A percentile compares a stretch with the other conserved stretches of the same genome.
Evolutionary conservation across 1,140 invertebrate genomes (phyloP).

Genomic region (Caenorhabditis tropicalis): DNA sequence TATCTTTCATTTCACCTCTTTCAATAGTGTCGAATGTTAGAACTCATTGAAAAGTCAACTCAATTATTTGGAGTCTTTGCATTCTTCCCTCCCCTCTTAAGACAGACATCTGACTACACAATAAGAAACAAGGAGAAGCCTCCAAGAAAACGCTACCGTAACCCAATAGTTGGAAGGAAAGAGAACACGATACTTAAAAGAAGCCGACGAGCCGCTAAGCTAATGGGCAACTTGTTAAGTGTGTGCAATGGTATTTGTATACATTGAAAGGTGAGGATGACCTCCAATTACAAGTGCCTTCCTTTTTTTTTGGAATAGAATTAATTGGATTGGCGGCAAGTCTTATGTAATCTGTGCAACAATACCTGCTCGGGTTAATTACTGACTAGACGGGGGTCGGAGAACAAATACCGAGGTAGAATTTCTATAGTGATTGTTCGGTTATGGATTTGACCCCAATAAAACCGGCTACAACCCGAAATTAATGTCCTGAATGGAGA

Average conservation of each 20-base stretch:
- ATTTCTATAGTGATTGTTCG: conserved; percentile 26
- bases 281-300: not conserved
- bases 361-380: conserved; percentile 22
- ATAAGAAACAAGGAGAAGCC: conserved; percentile 28
- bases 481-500: no score
- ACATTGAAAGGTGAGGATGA: conserved; percentile 33
- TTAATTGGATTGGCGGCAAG: conserved; percentile 34
- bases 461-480: no score
- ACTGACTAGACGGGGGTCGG: not conserved
- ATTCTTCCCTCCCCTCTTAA: no score
- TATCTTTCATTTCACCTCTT: conserved; percentile 32
- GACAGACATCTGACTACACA: conserved; percentile 37
- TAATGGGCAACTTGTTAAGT: conserved; percentile 39
- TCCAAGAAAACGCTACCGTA: not conserved
- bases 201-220: not conserved
- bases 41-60: conserved; percentile 43
- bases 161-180: conserved; percentile 8
- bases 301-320: not conserved
- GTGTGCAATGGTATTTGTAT: conserved; percentile 13
- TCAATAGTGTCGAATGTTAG: conserved; percentile 35
- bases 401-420: not conserved
- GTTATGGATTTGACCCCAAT: not conserved
- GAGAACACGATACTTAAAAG: conserved; percentile 23
- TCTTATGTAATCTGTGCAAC: conserved; percentile 38
- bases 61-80: conserved; percentile 38